Evolutionary conservation across 2,888 invertebrate genomes (phyloP).

Genomic region (Ferdinandea cuprea): DNA sequence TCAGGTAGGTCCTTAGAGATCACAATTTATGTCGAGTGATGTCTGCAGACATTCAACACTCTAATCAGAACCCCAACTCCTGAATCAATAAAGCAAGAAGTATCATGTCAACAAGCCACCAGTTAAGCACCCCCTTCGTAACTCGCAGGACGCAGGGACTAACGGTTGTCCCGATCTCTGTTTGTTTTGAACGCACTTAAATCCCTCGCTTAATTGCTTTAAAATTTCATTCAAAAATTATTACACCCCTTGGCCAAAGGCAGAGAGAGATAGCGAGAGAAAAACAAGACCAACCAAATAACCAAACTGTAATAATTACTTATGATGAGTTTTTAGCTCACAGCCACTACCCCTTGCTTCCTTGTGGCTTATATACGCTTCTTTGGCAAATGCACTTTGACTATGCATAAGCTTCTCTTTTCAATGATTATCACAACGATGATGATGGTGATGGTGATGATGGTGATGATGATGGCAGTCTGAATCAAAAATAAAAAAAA

Average conservation of each 20-base stretch:
- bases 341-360: background rate
- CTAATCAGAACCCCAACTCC: too few species aligned
- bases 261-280: background rate
- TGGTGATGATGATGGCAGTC: background rate
- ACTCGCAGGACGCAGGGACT: too few species aligned
- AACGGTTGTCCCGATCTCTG: too few species aligned
- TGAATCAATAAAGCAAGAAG: too few species aligned
- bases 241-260: background rate
- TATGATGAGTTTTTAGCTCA: constrained; percentile 32
- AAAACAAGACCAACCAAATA: background rate
- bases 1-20: too few species aligned
- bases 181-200: background rate
- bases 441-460: background rate
- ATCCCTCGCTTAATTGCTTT: background rate
- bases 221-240: constrained; percentile 7
- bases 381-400: constrained; percentile 19
- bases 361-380: background rate
- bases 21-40: too few species aligned
- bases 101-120: too few species aligned
- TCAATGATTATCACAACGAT: background rate
- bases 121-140: too few species aligned
- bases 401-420: constrained; percentile 1
- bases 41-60: too few species aligned
- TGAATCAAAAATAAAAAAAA: constrained; percentile 10
- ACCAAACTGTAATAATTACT: constrained; percentile 42